Base-by-base conservation (phyloP, 2,888 invertebrate species). In the Drosophila borealis region DNA sequence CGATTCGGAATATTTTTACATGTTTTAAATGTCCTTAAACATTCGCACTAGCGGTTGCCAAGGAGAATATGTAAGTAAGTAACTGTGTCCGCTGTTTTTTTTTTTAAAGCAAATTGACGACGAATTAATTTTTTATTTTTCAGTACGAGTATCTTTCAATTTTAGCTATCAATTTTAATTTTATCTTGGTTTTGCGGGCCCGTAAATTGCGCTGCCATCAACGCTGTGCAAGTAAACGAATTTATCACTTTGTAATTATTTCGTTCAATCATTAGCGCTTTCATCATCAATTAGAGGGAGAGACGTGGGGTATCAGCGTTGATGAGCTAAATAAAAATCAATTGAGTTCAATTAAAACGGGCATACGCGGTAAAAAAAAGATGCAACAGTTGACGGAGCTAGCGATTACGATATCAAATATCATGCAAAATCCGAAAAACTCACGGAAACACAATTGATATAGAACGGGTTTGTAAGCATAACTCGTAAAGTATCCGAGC, bases 181-280 rank as follows among this genome's bases (percentile, higher is more conserved):
- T 64, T 53, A 36, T 34, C 9, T 25, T 49, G n/a, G 34, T 49
- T 39, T 56, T 50, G 29, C 10, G 17, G 41, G 21, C 49, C 45
- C 62, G 51, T 36, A 60, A 59, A 63, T 73, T 63, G 74, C 49
- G 42, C 9, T 44, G 21, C 37, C 21, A 8, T 21, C 36, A 44
- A 25, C 54, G 34, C 19, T 29, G 8, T 2, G 29, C 5, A 10
- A 61, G 62, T 66, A 74, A 80, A 70, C 72, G 62, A 82, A 80
- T 83, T 81, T 78, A 80, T 81, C 60, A 83, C 56, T 72, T 60
- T 75, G 65, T 82, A 80, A 81, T 81, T 81, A 82, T 72, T 66
- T 75, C 68, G 66, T 50, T 49, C 69, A 72, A 75, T 78, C 78
- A 78, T 80, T 75, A 82, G 67, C 75, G 70, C 77, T 77, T 79